Evolutionary conservation across 2,113 vertebrate genomes (phyloP).

Genomic region (Myxocyprinus asiaticus): DNA sequence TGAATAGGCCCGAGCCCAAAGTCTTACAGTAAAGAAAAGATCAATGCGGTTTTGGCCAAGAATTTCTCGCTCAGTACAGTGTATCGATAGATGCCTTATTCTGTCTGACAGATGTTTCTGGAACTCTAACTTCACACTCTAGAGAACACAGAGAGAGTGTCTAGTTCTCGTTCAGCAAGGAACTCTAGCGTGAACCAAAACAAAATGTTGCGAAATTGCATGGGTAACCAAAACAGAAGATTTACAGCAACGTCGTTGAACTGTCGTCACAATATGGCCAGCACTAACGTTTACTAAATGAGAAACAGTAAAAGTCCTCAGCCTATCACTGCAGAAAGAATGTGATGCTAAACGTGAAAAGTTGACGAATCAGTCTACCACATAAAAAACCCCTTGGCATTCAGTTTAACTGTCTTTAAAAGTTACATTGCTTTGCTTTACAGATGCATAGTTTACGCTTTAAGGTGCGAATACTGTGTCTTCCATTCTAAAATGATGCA

Average conservation of each 20-base stretch:
- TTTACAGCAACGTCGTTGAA: too few relatives aligned
- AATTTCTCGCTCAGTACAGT: neutral
- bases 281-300: constrained; percentile 8
- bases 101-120: neutral
- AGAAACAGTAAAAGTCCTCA: neutral
- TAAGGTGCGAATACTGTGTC: constrained; percentile 15
- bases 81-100: constrained; percentile 2
- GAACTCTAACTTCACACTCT: constrained; percentile 7
- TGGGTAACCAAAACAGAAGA: too few relatives aligned
- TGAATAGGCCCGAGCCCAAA: neutral
- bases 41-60: neutral
- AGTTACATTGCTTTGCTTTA: neutral
- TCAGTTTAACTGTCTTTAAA: neutral
- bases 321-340: neutral
- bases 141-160: neutral
- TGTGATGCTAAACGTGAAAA: too few relatives aligned
- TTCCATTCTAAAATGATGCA: constrained; percentile 16
- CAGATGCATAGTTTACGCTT: constrained; percentile 3
- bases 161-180: neutral
- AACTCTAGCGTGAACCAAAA: constrained; percentile 9
- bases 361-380: neutral
- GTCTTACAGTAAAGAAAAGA: neutral
- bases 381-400: neutral
- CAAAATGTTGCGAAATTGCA: neutral
- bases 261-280: neutral